Evolutionary conservation across 2,888 invertebrate genomes (phyloP), one percentile per base, ranked within the genome.

Genomic region (Ganaspis brasiliensis): DNA sequence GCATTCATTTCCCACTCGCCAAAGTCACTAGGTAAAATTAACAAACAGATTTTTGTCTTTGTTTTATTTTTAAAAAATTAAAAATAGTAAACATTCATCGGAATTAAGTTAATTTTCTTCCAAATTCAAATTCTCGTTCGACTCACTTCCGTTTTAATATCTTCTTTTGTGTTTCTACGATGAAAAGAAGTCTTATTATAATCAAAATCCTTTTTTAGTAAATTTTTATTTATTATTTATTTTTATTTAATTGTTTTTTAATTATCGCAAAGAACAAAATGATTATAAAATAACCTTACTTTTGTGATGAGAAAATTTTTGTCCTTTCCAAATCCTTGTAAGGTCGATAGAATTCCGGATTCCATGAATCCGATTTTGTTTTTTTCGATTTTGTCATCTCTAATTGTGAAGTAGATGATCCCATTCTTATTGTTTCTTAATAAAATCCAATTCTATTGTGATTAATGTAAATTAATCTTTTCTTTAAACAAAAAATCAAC

Each of bases 1-100:
- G 97, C 89, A 93, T 97, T 83, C 96, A 97, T 91, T 99, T 98
- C 93, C 98, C 98, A 0, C 93, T 98, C 83, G 97, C 98, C 14
- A 97, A 96, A 90, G 95, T 98, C 84, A 96, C 97, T 92, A 97
- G 97, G 98, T 97, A 91, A 94, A 93, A 76, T 52, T 16, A 19
- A 52, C 2, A 52, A 16, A 5, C 0, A 19, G 2, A 19, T 74
- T 14, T 16, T 88, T 49, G 55, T 61, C 55, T 40, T 78, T 80
- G 31, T 78, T 21, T 37, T 59, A n/a, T 16, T 71, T 78, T 80
- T 81, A 40, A 75, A 79, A 78, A 31, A 31, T 59, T 31, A 59
- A 59, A 59, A 59, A 26, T n/a, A 8, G 9, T 19, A 55, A 3
- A 35, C 9, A 6, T 2, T 16, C 9, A 14, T 16, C 9, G 19